Percentiles rank a stretch among this genome's conserved stretches.
Conservation (phyloP, 2,797 vertebrate genomes). For the Rhodeus uyekii region DNA sequence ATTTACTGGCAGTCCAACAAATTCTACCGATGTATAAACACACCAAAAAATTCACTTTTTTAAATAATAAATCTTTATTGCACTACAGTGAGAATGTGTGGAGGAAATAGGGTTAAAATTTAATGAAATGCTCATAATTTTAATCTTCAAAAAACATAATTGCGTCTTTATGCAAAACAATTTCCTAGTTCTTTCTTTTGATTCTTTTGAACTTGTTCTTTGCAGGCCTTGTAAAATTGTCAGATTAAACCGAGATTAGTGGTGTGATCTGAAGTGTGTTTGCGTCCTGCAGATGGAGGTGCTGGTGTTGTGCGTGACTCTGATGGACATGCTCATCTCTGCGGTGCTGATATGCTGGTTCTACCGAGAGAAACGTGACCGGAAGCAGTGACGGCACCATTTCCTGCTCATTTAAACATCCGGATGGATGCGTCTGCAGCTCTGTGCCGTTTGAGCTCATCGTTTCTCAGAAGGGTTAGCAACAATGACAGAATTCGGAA, state of each 20-base stretch:
- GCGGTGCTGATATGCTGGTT: conserved; percentile 67
- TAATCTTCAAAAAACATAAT: neutral
- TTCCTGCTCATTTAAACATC: neutral
- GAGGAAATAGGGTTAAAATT: neutral
- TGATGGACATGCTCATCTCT: conserved; percentile 65
- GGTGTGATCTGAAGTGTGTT: too few species aligned
- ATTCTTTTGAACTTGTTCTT: neutral
- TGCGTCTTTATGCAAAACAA: neutral
- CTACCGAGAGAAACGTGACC: conserved; percentile 42
- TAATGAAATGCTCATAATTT: neutral
- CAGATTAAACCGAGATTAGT: too few species aligned
- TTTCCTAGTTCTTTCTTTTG: neutral
- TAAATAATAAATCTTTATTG: neutral
- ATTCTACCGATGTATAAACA: neutral
- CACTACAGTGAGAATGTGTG: neutral
- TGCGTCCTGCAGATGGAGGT: conserved; percentile 64
- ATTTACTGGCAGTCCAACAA: neutral
- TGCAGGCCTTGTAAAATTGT: too few species aligned
- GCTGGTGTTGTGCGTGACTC: conserved; percentile 67
- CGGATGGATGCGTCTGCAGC: neutral
- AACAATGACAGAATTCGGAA: conserved; percentile 7
- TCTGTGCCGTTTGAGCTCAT: neutral
- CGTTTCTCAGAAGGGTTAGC: neutral
- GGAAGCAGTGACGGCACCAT: conserved; percentile 5
- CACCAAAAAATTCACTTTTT: neutral